Conservation (phyloP, 2,888 invertebrate genomes). For the Lucinisca nassula region DNA sequence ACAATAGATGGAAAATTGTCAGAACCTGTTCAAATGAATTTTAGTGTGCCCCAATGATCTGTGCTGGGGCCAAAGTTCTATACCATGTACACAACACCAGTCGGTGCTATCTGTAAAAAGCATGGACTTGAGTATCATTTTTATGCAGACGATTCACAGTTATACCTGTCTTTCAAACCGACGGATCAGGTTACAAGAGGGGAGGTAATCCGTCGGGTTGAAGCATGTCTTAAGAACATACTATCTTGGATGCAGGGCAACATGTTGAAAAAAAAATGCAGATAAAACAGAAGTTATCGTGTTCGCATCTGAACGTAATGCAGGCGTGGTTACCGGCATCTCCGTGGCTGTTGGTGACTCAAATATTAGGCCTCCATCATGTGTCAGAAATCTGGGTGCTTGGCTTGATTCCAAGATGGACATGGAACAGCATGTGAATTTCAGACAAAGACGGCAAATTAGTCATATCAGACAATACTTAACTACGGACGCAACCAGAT, state of each 20-base stretch:
- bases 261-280: constrained; percentile 39
- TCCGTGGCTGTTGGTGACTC: constrained; percentile 13
- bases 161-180: constrained; percentile 43
- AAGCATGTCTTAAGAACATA: constrained; percentile 40
- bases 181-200: not conserved
- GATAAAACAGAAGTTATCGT: constrained; percentile 37
- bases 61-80: constrained; percentile 37
- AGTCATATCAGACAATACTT: constrained; percentile 43
- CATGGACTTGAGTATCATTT: constrained; percentile 58
- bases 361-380: constrained; percentile 14
- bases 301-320: constrained; percentile 27
- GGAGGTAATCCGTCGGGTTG: constrained; percentile 12
- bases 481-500: constrained; percentile 31
- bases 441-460: constrained; percentile 34
- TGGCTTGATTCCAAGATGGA: constrained; percentile 40
- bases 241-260: constrained; percentile 45
- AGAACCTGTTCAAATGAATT: constrained; percentile 32
- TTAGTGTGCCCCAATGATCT: constrained; percentile 39
- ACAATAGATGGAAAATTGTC: constrained; percentile 42
- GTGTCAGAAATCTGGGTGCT: constrained; percentile 49
- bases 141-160: constrained; percentile 59
- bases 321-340: constrained; percentile 9
- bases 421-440: constrained; percentile 57
- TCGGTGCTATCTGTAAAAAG: constrained; percentile 51
- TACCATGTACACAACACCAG: constrained; percentile 45